Evolutionary conservation across 2,797 vertebrate genomes (phyloP).

Genomic region (Sarcophilus harrisii): DNA sequence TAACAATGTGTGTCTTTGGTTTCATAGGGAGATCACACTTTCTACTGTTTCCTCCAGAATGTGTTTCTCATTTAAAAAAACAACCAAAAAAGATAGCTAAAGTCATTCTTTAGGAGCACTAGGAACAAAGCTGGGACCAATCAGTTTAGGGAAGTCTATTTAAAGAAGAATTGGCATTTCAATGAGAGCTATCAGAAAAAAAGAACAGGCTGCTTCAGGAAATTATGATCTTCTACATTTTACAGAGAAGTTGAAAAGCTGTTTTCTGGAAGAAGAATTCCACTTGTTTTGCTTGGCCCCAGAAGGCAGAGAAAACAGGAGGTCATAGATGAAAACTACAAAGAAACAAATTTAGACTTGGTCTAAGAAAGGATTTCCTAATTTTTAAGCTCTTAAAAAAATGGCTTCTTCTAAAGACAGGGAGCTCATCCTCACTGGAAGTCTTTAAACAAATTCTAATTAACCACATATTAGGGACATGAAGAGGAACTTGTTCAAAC

Average conservation of each 20-base stretch:
- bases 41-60: conserved; percentile 21
- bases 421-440: neutral
- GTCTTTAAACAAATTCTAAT: neutral
- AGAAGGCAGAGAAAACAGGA: neutral
- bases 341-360: neutral
- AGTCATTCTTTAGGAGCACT: neutral
- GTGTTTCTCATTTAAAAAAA: conserved; percentile 54
- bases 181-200: neutral
- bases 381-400: neutral
- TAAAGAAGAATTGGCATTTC: neutral
- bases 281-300: neutral
- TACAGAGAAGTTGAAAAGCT: neutral
- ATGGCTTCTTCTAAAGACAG: neutral
- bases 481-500: neutral
- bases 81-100: neutral
- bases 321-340: neutral
- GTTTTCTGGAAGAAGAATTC: neutral
- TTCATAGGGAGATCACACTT: neutral
- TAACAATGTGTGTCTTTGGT: conserved; percentile 5
- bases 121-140: neutral
- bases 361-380: neutral
- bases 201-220: neutral
- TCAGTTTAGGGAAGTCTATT: neutral
- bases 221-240: neutral
- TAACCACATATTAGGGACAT: neutral